Percentiles rank a stretch among this genome's conserved stretches.
These are phyloP conservation scores for Chrysopilus asiliformis DNA, from an alignment of 2,888 invertebrate genomes.

Conservation along the genomic window DNA sequence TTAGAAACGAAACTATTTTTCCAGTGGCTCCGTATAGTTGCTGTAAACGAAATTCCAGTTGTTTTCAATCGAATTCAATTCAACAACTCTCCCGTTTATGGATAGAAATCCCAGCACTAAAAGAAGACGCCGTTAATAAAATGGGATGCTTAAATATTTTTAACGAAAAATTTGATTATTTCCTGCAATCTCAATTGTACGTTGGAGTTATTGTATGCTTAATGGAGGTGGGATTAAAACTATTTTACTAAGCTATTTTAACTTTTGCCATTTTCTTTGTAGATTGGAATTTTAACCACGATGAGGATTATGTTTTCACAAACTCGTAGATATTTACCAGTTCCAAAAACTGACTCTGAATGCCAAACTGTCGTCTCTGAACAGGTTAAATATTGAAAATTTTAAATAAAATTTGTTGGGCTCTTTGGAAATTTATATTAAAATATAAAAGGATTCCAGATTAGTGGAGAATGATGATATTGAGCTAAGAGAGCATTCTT, in stretches of 20 bases:
- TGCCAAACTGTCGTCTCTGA: too few relatives aligned
- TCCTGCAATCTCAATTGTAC: not conserved
- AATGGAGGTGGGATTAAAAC: conserved; percentile 6
- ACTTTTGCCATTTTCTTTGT: not conserved
- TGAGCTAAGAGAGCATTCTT: too few relatives aligned
- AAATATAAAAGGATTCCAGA: too few relatives aligned
- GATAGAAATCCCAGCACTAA: conserved; percentile 8
- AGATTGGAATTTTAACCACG: conserved; percentile 8
- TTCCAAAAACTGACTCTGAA: conserved; percentile 7
- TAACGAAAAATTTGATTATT: not conserved
- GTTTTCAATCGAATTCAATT: too few relatives aligned
- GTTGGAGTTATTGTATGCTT: conserved; percentile 3
- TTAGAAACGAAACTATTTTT: conserved; percentile 2
- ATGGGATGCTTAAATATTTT: conserved; percentile 11
- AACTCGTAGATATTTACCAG: not conserved
- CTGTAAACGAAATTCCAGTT: conserved; percentile 10
- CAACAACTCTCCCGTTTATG: not conserved
- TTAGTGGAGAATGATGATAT: too few relatives aligned
- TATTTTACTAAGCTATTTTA: not conserved
- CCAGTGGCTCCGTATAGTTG: conserved; percentile 15
- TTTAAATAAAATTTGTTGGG: too few relatives aligned
- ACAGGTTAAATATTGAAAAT: too few relatives aligned
- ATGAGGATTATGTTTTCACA: conserved; percentile 5
- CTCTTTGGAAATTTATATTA: too few relatives aligned
- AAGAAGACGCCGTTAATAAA: conserved; percentile 10